Base-by-base conservation (phyloP, 2,797 vertebrate species). In the Ctenosaura bakeri region DNA sequence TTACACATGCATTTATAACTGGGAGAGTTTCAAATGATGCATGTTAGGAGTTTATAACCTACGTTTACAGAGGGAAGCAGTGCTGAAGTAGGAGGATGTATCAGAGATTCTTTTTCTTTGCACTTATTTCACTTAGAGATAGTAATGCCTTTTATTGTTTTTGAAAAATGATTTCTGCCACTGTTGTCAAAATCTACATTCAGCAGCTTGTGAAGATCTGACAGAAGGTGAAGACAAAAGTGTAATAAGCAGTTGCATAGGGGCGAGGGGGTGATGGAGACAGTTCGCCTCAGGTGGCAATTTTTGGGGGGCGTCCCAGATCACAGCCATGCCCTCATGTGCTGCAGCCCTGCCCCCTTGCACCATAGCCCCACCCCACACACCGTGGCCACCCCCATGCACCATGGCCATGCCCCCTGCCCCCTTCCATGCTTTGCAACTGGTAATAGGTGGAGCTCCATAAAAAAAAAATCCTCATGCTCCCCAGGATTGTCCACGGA, bases 181-280 rank as follows among this genome's bases (percentile, higher is more conserved):
- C 13, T 64, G 83, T 81, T 90, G 76, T 42, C 26, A 79, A 78
- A 83, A 89, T 74, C 13, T n/a, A 84, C 73, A 85, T 87, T 83
- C 82, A 29, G 89, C 56, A 59, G 29, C 6, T 83, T 76, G 10
- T 13, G 52, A 87, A 56, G 22, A 62, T 16, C 16, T 29, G n/a
- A 9, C 69, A 80, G 79, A 85, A 86, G 42, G 66, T 16, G 6
- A 26, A 88, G 86, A 71, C 83, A 83, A 71, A 83, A 35, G 5
- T 42, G 29, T 42, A 76, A n/a, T 50, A 76, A 64, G 62, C 42
- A 46, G 42, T 46, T 0, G 42, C 42, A 4, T 4, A 46, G 42
- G 42, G 42, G 42, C 3, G 42, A 42, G 2, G 42, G 42, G 42
- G 42, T 4, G 42, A 46, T 4, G 42, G 42, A 4, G 42, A 46